Evolutionary conservation across 2,888 invertebrate genomes (phyloP).

Genomic region (Lordiphosa andalusiaca): DNA sequence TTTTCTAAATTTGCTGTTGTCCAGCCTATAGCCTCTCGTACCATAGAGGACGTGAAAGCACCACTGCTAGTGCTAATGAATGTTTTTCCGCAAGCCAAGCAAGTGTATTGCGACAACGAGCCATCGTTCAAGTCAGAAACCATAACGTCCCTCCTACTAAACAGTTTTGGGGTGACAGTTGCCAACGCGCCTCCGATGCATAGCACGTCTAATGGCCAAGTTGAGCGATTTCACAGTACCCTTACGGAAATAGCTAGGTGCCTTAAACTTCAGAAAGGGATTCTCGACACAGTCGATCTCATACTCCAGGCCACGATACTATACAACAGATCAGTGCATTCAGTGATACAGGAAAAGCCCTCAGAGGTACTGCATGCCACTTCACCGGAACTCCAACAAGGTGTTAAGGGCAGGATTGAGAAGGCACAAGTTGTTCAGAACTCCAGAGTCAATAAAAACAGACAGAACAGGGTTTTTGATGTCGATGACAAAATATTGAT

Average conservation of each 20-base stretch:
- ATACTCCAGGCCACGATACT: background rate
- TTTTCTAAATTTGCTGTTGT: constrained; percentile 3
- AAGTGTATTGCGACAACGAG: constrained; percentile 16
- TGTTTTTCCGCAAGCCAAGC: constrained; percentile 9
- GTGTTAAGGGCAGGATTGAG: too few species aligned
- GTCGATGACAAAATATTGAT: constrained; percentile 1
- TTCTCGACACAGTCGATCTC: background rate
- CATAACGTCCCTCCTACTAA: constrained; percentile 8
- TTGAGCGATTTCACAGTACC: background rate
- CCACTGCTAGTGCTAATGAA: constrained; percentile 6
- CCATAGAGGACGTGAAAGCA: constrained; percentile 3
- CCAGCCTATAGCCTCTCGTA: constrained; percentile 4
- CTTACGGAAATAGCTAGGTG: background rate
- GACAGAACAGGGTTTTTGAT: constrained; percentile 1
- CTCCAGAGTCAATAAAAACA: background rate
- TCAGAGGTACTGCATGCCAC: background rate
- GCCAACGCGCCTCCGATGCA: constrained; percentile 9
- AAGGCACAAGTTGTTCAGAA: too few species aligned
- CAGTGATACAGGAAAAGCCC: background rate
- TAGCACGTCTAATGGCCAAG: constrained; percentile 4
- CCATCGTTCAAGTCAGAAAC: constrained; percentile 10
- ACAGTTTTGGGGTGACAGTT: background rate
- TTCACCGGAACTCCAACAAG: too few species aligned
- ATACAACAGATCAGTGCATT: constrained; percentile 3
- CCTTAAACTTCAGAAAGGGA: background rate